phyloP scores from a whole-genome alignment of 2,113 vertebrate species.

The Clarias gariepinus region DNA sequence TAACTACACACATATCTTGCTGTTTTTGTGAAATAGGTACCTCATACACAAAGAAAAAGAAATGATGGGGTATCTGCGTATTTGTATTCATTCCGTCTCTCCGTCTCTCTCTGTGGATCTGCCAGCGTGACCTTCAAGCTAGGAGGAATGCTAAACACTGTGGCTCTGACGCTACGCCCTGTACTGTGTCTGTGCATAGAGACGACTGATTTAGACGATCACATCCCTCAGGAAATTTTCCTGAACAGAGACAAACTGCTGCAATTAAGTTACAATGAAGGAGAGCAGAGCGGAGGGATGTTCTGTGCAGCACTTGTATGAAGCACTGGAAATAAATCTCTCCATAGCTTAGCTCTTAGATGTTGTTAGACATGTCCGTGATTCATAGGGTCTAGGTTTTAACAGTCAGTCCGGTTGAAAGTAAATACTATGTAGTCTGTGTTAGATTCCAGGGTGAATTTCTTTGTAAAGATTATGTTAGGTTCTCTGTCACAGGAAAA shows the following conservation, averaged over 20 bases:
- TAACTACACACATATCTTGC: background rate
- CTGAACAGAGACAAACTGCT: conserved; percentile 16
- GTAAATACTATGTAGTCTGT: background rate
- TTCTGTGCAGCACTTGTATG: background rate
- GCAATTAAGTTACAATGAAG: conserved; percentile 12
- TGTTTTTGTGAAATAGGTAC: background rate
- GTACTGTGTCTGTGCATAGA: conserved; percentile 37
- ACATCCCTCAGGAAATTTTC: conserved; percentile 22
- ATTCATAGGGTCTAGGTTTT: background rate
- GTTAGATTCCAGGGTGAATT: background rate
- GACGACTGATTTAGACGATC: conserved; percentile 27
- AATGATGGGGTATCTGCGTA: background rate
- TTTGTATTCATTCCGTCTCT: conserved; percentile 19
- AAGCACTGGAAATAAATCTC: background rate
- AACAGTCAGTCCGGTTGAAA: background rate
- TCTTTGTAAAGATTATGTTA: background rate
- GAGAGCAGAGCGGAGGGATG: background rate
- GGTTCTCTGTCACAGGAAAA: background rate
- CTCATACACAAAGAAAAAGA: background rate
- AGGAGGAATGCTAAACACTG: conserved; percentile 8
- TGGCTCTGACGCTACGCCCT: background rate
- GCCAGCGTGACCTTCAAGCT: conserved; percentile 30
- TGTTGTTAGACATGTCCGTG: background rate
- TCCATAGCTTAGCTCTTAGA: background rate
- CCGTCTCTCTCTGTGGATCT: conserved; percentile 11